Percentiles rank a stretch among this genome's conserved stretches.
Evolutionary conservation across 2,888 invertebrate genomes (phyloP).

Genomic region (Malthinus seriepunctatus): DNA sequence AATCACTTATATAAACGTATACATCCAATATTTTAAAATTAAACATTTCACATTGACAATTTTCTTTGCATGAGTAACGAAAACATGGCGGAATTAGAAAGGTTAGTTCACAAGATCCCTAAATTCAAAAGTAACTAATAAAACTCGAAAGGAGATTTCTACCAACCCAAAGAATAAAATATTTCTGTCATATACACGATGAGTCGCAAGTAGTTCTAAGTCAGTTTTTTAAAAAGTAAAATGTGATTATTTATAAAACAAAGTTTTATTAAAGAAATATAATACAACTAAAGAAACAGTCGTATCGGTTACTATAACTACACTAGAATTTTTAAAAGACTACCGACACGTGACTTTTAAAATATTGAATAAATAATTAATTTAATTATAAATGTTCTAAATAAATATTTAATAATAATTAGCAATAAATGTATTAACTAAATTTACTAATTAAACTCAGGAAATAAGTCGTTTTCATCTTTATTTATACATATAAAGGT

Average conservation of each 20-base stretch:
- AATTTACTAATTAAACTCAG: no score
- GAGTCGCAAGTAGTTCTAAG: neutral
- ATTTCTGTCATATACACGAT: no score
- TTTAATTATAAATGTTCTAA: no score
- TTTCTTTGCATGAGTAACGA: conserved; percentile 54
- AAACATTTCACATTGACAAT: conserved; percentile 50
- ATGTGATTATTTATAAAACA: no score
- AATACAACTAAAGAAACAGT: neutral
- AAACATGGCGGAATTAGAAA: conserved; percentile 51
- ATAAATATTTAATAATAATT: no score
- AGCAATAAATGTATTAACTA: no score
- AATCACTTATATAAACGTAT: conserved; percentile 39
- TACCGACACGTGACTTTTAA: no score
- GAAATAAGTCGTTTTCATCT: no score
- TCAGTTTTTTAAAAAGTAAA: neutral
- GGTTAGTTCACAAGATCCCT: conserved; percentile 38
- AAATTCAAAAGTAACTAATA: conserved; percentile 11
- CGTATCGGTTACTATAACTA: neutral
- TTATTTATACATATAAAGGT: no score
- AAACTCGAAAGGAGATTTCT: no score
- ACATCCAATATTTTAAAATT: conserved; percentile 42
- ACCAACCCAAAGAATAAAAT: no score
- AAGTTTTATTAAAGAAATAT: neutral
- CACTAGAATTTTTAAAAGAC: neutral
- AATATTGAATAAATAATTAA: no score